Evolutionary conservation across 92 coral and sea anemone species (phyloP).

Genomic region (Montipora capitata): DNA sequence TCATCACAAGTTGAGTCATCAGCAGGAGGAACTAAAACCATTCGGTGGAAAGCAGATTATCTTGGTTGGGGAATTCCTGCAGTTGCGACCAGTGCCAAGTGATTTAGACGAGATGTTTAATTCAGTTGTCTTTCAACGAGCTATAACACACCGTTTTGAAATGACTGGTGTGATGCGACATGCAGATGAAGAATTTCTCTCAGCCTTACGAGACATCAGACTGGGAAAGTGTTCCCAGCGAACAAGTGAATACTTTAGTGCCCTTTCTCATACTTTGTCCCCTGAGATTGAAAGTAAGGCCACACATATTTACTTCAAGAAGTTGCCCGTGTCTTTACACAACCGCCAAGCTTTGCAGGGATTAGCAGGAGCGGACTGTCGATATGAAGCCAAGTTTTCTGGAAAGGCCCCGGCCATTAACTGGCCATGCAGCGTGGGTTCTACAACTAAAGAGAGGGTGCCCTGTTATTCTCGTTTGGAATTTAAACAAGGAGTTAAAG

Average conservation of each 20-base stretch:
- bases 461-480: conserved; percentile 54
- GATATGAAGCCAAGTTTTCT: neutral
- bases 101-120: too few species aligned
- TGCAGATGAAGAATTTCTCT: neutral
- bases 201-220: too few species aligned
- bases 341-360: neutral
- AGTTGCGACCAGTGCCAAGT: too few species aligned
- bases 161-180: too few species aligned
- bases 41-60: conserved; percentile 27
- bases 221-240: too few species aligned
- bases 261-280: too few species aligned
- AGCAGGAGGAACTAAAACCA: neutral
- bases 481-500: conserved; percentile 27
- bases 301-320: neutral
- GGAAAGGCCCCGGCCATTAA: conserved; percentile 26
- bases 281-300: too few species aligned
- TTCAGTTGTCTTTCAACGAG: too few species aligned
- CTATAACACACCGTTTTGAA: too few species aligned
- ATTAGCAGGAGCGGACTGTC: neutral
- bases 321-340: neutral
- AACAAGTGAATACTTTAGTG: too few species aligned
- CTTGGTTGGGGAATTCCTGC: conserved; percentile 21
- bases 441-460: conserved; percentile 36
- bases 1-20: too few species aligned
- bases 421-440: conserved; percentile 28